phyloP scores from a whole-genome alignment of 2,113 vertebrate species.

The Bubalus kerabau region DNA sequence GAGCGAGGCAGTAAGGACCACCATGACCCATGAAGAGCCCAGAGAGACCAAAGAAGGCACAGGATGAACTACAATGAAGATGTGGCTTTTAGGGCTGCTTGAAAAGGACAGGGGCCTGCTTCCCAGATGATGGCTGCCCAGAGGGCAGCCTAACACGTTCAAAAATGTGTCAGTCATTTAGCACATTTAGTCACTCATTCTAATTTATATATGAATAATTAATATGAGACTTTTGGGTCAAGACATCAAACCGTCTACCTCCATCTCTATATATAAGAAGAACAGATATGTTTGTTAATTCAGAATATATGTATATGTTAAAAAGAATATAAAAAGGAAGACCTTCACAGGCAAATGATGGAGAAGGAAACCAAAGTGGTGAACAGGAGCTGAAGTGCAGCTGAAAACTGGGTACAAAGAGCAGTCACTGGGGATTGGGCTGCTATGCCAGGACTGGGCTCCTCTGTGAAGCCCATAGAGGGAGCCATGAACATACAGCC shows the following conservation, averaged over 20 bases:
- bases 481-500: not conserved
- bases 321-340: not conserved
- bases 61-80: not conserved
- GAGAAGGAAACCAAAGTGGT: not conserved
- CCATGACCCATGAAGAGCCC: not conserved
- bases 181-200: not conserved
- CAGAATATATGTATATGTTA: not conserved
- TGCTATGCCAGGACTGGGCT: not conserved
- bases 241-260: not conserved
- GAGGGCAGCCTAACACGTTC: not conserved
- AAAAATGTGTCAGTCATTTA: not conserved
- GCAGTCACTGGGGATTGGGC: accelerated
- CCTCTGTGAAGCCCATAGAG: not conserved
- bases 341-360: not conserved
- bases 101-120: not conserved
- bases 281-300: not conserved
- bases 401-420: not conserved
- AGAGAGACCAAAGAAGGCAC: not conserved
- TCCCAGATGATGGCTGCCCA: not conserved
- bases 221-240: not conserved
- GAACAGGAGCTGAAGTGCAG: not conserved
- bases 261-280: not conserved
- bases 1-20: not conserved
- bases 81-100: not conserved
- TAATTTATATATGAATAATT: not conserved